Percentiles rank a stretch among this genome's conserved stretches.
Conservation (phyloP, 2,797 vertebrate species). For the Rhinatrema bivittatum region DNA sequence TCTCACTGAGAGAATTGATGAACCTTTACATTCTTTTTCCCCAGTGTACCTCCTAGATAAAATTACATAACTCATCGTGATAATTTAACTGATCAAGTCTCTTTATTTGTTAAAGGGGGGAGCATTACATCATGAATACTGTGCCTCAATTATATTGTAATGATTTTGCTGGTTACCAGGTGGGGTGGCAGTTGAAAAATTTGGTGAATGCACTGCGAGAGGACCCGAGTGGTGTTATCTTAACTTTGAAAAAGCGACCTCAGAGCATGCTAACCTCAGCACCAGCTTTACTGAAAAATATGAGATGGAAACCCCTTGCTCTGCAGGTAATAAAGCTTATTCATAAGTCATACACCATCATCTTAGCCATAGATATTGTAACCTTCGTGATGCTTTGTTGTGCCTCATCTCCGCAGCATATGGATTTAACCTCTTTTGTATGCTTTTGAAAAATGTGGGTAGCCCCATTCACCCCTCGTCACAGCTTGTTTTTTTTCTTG, state of each 20-base stretch:
- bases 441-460: conserved; percentile 58
- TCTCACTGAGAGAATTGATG: conserved; percentile 28
- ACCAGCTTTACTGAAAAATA: conserved; percentile 84
- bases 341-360: conserved; percentile 77
- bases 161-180: conserved; percentile 80
- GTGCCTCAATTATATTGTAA: conserved; percentile 73
- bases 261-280: conserved; percentile 82
- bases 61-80: conserved; percentile 10
- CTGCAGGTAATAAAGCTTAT: conserved; percentile 79
- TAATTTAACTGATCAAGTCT: conserved; percentile 49
- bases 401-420: conserved; percentile 69
- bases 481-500: conserved; percentile 45
- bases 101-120: conserved; percentile 57
- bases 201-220: conserved; percentile 81
- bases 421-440: conserved; percentile 56
- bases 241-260: conserved; percentile 83
- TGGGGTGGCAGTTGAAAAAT: conserved; percentile 84
- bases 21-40: conserved; percentile 32
- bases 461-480: too few species aligned
- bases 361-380: conserved; percentile 64
- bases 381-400: conserved; percentile 64
- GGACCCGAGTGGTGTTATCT: conserved; percentile 81
- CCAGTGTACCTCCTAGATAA: conserved; percentile 40
- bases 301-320: conserved; percentile 82
- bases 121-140: conserved; percentile 63